phyloP scores from a whole-genome alignment of 2,797 vertebrate species.

The Chiroxiphia lanceolata region DNA sequence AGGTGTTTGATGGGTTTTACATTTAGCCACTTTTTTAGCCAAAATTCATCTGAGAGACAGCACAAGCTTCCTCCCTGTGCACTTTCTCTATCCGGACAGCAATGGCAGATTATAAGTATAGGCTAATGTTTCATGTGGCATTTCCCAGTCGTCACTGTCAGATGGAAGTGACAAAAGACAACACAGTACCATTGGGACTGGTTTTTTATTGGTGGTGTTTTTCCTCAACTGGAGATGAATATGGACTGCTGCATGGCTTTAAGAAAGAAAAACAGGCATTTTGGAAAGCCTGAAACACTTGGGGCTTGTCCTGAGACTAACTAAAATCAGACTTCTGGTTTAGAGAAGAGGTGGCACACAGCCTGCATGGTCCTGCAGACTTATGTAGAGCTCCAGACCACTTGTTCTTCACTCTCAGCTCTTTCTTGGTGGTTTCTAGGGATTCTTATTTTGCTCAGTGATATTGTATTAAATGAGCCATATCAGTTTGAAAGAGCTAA shows the following conservation, averaged over 20 bases:
- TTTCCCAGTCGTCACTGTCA: background rate
- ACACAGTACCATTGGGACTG: background rate
- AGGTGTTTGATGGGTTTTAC: background rate
- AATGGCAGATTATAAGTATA: background rate
- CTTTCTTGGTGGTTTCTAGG: background rate
- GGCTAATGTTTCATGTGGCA: rapidly evolving
- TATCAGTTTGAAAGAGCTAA: background rate
- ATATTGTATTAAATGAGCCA: background rate
- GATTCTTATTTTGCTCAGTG: background rate
- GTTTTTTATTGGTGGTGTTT: background rate
- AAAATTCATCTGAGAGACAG: background rate
- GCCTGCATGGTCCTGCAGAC: background rate
- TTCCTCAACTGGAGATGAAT: background rate
- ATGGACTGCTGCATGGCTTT: background rate
- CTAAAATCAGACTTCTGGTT: background rate
- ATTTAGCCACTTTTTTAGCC: background rate
- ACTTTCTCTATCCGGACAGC: background rate
- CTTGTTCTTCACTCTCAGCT: background rate
- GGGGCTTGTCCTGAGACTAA: background rate
- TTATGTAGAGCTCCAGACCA: background rate
- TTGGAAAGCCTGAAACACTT: background rate
- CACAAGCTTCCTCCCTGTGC: background rate
- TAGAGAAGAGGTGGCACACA: background rate
- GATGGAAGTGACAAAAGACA: background rate
- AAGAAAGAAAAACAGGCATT: background rate